Percentiles rank a stretch among this genome's conserved stretches.
phyloP scores from a whole-genome alignment of 2,113 vertebrate genomes.

The Ginglymostoma cirratum region DNA sequence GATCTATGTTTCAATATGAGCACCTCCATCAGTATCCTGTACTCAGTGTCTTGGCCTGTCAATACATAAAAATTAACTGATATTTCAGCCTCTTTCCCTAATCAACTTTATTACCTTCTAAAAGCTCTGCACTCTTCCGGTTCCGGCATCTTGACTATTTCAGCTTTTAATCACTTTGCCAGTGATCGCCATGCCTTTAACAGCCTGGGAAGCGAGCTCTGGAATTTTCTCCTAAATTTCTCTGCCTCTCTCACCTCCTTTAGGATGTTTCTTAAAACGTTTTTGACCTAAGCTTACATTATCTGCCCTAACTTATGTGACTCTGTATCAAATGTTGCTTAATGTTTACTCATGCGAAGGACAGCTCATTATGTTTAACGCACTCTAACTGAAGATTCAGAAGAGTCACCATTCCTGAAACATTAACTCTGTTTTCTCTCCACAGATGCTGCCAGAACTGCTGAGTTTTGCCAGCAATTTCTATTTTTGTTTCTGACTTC shows the following conservation, averaged over 20 bases:
- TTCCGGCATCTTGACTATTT: background rate
- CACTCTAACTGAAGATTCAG: no score
- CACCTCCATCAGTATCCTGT: background rate
- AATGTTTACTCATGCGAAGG: no score
- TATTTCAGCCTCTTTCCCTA: background rate
- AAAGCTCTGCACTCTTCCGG: background rate
- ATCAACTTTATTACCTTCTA: background rate
- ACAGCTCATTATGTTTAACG: no score
- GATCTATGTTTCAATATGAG: no score
- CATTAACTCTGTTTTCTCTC: no score
- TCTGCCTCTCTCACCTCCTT: background rate
- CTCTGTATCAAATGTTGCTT: no score
- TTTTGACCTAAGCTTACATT: background rate
- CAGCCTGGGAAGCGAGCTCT: background rate
- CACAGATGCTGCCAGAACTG: no score
- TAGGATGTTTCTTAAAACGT: background rate
- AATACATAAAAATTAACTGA: background rate
- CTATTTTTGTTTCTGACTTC: no score
- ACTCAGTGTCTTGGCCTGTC: background rate
- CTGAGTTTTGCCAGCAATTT: no score
- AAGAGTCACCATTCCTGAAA: no score
- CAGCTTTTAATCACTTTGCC: background rate
- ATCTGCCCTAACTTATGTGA: no score
- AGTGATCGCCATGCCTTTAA: background rate
- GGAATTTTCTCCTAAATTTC: background rate